Base-by-base conservation (phyloP, 2,888 invertebrate genomes). In the Nemoura dubitans region DNA sequence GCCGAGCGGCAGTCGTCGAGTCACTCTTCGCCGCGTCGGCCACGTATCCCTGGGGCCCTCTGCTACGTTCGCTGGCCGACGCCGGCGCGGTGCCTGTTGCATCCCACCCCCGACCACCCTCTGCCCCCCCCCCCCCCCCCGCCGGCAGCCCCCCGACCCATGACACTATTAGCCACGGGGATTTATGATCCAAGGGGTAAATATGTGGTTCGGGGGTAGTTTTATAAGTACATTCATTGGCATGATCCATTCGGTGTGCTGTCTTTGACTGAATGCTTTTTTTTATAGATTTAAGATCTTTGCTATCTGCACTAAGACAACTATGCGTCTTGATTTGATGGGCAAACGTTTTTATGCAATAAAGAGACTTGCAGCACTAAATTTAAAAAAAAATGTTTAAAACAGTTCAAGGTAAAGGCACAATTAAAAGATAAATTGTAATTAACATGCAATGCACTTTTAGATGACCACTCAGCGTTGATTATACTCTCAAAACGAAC, bases 41-140 rank as follows among this genome's bases (percentile, higher is more conserved):
- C 36, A 36, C 36, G 36, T 25, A 36, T 59, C 83, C 30, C 83
- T 83, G n/a, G 42, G n/a, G 83, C 42, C 42, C 25, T 42, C 42
- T n/a, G 83, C 21, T 25, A 6, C 78, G 78, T 25, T 5, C 42
- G 2, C 27, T n/a, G n/a, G 3, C 30, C 36, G 26, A 36, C 84
- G 84, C 84, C 84, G 84, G 84, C 84, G 84, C 84, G 26, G 59
- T 81, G 84, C 84, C 84, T 84, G 84, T 84, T 84, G 84, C 84
- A 59, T 84, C 59, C 84, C 26, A 59, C 76, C 84, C 59, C 84
- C 28, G 21, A 59, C 16, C 59, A 1, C 59, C 59, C 21, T 14
- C 21, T 14, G 59, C 2, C 59, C 2, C 59, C 29, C 81, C 29
- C 81, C 21, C 16, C 81, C 25, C 78, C 78, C 78, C 25, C 27